phyloP scores from a whole-genome alignment of 2,888 invertebrate species.

The Eilema sororculum region DNA sequence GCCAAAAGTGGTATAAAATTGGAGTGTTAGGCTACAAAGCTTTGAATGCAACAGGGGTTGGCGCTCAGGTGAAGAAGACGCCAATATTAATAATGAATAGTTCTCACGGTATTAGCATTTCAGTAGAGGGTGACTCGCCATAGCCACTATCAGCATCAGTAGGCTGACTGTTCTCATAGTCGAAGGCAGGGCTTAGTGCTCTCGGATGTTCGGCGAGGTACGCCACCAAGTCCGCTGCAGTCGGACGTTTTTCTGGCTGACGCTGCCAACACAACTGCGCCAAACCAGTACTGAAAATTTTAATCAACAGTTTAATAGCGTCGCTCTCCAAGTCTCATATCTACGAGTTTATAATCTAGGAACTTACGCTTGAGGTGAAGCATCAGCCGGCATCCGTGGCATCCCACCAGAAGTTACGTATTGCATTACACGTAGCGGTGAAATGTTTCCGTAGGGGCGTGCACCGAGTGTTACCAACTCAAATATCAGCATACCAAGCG shows the following conservation, averaged over 20 bases:
- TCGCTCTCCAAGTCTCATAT: background rate
- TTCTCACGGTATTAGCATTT: constrained; percentile 28
- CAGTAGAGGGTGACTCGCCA: constrained; percentile 49
- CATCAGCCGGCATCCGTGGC: constrained; percentile 89
- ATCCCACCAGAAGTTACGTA: constrained; percentile 88
- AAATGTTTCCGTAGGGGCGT: constrained; percentile 93
- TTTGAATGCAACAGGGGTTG: too few relatives aligned
- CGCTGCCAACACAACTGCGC: constrained; percentile 92
- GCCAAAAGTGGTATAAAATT: too few relatives aligned
- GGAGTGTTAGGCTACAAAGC: too few relatives aligned
- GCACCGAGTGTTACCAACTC: constrained; percentile 95
- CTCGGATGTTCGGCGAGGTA: constrained; percentile 91
- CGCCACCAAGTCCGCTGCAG: constrained; percentile 91
- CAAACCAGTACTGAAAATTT: constrained; percentile 77
- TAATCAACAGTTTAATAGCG: background rate
- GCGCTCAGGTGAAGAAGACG: background rate
- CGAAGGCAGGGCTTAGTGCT: constrained; percentile 56
- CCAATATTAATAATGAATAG: background rate
- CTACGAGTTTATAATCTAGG: background rate
- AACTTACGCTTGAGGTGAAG: constrained; percentile 57
- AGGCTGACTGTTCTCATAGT: constrained; percentile 43
- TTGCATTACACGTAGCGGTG: constrained; percentile 89
- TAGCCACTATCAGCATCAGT: constrained; percentile 52
- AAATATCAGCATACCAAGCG: constrained; percentile 93
- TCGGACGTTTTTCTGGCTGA: constrained; percentile 89